Evolutionary conservation across 2,888 invertebrate genomes (phyloP).

Genomic region (Erebia epiphron): DNA sequence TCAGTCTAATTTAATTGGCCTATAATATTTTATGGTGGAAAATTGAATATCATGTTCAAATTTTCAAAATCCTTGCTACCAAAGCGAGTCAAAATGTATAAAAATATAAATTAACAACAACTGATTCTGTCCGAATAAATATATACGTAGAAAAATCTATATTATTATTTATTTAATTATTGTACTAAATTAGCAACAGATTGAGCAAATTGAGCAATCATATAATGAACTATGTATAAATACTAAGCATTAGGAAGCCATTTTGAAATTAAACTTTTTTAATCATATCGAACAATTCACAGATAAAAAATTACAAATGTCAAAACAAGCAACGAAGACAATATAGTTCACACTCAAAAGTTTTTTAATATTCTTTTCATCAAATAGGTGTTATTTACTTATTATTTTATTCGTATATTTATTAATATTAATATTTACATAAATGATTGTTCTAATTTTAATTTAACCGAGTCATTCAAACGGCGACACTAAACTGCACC

Average conservation of each 20-base stretch:
- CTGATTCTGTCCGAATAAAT: slow-evolving; percentile 21
- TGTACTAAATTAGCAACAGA: slow-evolving; percentile 61
- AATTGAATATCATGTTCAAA: not conserved
- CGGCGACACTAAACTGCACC: slow-evolving; percentile 46
- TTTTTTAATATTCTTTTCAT: slow-evolving; percentile 15
- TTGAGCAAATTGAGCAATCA: slow-evolving; percentile 77
- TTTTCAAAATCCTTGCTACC: not conserved
- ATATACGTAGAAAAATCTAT: slow-evolving; percentile 39
- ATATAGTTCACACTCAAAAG: slow-evolving; percentile 30
- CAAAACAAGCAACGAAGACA: slow-evolving; percentile 26
- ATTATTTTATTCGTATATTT: not conserved
- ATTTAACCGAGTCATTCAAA: slow-evolving; percentile 36
- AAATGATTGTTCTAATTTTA: slow-evolving; percentile 4
- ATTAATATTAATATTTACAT: slow-evolving; percentile 20
- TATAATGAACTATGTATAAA: slow-evolving; percentile 45
- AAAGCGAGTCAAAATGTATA: slow-evolving; percentile 12
- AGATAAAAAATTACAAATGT: slow-evolving; percentile 25
- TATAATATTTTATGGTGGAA: not conserved
- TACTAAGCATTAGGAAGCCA: slow-evolving; percentile 38
- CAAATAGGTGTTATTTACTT: not conserved
- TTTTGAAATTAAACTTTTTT: slow-evolving; percentile 30
- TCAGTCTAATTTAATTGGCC: not conserved
- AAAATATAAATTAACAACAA: slow-evolving; percentile 36
- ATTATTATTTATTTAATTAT: slow-evolving; percentile 24
- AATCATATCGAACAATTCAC: slow-evolving; percentile 3